These are phyloP conservation scores for Psettodes erumei DNA, from an alignment of 2,113 vertebrate genomes.

Conservation along the genomic window DNA sequence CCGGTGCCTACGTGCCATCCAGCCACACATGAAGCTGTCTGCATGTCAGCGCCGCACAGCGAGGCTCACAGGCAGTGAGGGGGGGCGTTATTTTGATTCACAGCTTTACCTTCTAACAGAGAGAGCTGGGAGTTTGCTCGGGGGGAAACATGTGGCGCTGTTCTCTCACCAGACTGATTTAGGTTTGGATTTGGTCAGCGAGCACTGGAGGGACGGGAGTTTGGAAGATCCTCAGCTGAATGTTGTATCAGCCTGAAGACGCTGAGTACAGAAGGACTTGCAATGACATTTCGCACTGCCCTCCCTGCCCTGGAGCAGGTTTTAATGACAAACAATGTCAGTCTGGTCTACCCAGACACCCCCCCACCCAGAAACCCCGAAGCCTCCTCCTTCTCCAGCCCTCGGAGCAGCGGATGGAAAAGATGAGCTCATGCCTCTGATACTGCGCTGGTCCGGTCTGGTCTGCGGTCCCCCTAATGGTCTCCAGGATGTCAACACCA, in stretches of 20 bases:
- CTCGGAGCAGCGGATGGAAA: constrained; percentile 49
- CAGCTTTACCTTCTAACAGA: not conserved
- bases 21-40: constrained; percentile 60
- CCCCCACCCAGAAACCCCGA: constrained; percentile 6
- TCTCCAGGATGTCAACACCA: constrained; percentile 66
- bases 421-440: constrained; percentile 68
- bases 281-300: constrained; percentile 16
- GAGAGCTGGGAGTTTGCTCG: not conserved
- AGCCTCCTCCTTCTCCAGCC: constrained; percentile 21
- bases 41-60: constrained; percentile 33
- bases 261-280: no score
- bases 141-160: not conserved
- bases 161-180: no score
- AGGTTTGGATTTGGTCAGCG: no score
- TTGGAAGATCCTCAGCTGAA: not conserved
- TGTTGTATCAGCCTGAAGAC: not conserved
- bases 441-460: constrained; percentile 35
- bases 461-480: constrained; percentile 63
- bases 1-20: constrained; percentile 70
- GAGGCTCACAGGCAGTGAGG: no score
- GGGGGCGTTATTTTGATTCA: not conserved
- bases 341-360: constrained; percentile 1
- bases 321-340: constrained; percentile 8
- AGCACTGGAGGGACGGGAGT: no score
- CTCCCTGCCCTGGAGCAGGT: not conserved